Base-by-base conservation (phyloP, 2,888 invertebrate species). In the Meliscaeva auricollis region DNA sequence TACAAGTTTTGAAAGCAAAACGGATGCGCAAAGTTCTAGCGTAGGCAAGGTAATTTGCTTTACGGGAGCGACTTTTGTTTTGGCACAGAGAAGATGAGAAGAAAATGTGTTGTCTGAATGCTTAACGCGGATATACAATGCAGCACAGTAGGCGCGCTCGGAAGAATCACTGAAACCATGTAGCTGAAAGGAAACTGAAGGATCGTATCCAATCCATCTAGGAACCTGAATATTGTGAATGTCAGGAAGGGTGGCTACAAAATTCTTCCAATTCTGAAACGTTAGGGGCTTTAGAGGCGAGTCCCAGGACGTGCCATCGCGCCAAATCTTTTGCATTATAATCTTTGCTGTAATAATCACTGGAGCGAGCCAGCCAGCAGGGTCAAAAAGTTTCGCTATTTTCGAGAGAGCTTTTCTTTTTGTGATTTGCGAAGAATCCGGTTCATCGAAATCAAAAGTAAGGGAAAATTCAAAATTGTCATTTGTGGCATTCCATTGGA, bases 321-420 rank as follows among this genome's bases (percentile, higher is more conserved):
- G 17, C 83, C 79, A 87, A 20, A 87, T 82, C 30, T 82, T 70
- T 17, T 87, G 82, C 87, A 87, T 81, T 0, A 87, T n/a, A 11
- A 87, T 77, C 58, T 87, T 87, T 8, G 87, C 81, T 0, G 64
- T 11, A 3, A 87, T 58, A 9, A 87, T 62, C 1, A 83, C 30
- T 0, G 87, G 87, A 7, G 81, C 82, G 8, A 87, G 30, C 79
- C 80, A 87, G 4, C 87, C 78, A 1, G 78, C 78, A 9, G 85
- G 85, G 66, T 87, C 83, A 20, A 83, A 88, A 6, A 88, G n/a
- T 22, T 76, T 83, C 0, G 88, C 84, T 3, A 85, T 87, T n/a
- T 15, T n/a, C 0, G 85, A 80, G 1, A 87, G 54, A 9, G 73
- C 78, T 46, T 74, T 62, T 38, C 87, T 52, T 64, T 87, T 87